These are phyloP conservation scores for Rhyacophila evoluta DNA, from an alignment of 2,888 invertebrate species.

Conservation along the genomic window DNA sequence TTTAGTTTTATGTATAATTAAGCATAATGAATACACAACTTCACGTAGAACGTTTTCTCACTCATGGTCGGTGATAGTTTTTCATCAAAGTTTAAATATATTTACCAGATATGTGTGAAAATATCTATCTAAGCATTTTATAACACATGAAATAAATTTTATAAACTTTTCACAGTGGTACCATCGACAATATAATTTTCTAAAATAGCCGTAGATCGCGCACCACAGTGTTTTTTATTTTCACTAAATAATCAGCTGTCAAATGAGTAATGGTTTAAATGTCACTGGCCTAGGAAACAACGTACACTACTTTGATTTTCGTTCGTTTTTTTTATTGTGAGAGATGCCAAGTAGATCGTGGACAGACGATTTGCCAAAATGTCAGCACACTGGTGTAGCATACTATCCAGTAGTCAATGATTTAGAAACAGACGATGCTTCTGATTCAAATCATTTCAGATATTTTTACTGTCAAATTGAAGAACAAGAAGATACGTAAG, in stretches of 20 bases:
- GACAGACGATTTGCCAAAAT: conserved; percentile 91
- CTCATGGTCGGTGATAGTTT: no score
- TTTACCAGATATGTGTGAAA: no score
- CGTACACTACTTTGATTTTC: neutral
- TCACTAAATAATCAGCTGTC: neutral
- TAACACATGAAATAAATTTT: no score
- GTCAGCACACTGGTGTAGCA: conserved; percentile 83
- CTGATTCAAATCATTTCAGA: conserved; percentile 66
- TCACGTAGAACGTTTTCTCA: no score
- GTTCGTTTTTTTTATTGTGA: neutral
- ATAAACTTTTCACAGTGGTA: no score
- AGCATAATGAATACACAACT: neutral
- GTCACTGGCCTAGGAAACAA: neutral
- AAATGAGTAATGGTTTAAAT: neutral
- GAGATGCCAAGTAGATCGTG: conserved; percentile 71
- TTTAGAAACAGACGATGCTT: conserved; percentile 67
- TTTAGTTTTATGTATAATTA: neutral
- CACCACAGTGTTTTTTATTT: no score
- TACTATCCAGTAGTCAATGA: conserved; percentile 79
- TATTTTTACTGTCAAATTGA: conserved; percentile 87
- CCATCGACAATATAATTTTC: no score
- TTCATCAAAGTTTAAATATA: no score
- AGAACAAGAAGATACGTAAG: conserved; percentile 77
- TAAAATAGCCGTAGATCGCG: no score
- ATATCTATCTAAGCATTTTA: no score